These are phyloP conservation scores for Sympetrum striolatum DNA, from an alignment of 2,888 invertebrate genomes.

Conservation along the genomic window DNA sequence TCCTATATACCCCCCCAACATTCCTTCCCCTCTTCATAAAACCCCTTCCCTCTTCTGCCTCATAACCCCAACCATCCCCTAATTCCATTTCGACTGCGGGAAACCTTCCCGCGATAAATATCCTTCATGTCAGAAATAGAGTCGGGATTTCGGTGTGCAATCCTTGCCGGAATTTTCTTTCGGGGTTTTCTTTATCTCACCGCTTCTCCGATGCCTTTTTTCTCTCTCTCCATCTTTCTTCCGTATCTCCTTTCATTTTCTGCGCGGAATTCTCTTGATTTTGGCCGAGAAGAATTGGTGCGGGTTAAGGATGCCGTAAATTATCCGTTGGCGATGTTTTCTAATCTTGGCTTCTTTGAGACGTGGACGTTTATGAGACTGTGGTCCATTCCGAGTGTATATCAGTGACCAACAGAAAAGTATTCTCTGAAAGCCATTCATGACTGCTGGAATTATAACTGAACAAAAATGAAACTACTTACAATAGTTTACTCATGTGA, in stretches of 20 bases:
- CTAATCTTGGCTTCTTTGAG: too few relatives aligned
- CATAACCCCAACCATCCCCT: neutral
- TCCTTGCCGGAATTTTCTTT: conserved; percentile 8
- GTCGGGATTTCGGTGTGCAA: neutral
- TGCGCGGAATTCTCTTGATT: neutral
- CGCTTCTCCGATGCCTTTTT: neutral
- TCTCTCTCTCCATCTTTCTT: neutral
- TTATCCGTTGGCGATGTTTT: too few relatives aligned
- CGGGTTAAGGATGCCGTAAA: too few relatives aligned
- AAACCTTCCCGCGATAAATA: conserved; percentile 12
- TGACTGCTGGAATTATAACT: too few relatives aligned
- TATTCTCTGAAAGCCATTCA: too few relatives aligned
- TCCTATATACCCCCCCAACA: neutral
- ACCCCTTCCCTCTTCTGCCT: neutral
- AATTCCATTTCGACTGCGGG: conserved; percentile 44
- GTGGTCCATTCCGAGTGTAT: too few relatives aligned
- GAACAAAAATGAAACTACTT: too few relatives aligned
- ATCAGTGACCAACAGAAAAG: too few relatives aligned
- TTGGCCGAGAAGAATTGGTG: too few relatives aligned
- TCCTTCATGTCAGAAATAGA: conserved; percentile 30
- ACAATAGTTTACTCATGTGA: too few relatives aligned
- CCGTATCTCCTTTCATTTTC: neutral
- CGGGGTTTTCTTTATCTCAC: neutral
- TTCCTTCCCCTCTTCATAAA: neutral
- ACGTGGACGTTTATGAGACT: too few relatives aligned